A percentile compares a stretch with the other conserved stretches of the same genome.
phyloP scores from a whole-genome alignment of 2,113 vertebrate genomes.

The Haplochromis vanheusdeni region DNA sequence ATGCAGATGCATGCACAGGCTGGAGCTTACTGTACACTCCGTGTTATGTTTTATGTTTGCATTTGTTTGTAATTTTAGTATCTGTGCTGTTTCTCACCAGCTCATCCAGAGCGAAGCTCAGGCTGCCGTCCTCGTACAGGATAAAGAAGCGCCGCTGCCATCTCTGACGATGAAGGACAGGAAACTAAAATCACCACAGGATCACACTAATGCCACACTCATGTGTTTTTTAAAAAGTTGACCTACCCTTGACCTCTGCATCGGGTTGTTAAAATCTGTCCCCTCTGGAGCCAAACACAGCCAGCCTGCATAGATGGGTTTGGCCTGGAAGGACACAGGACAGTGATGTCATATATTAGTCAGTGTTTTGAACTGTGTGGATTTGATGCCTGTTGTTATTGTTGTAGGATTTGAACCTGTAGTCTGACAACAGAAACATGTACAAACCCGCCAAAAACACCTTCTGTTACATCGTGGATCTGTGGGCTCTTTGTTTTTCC shows the following conservation, averaged over 20 bases:
- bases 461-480: not conserved
- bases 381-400: not conserved
- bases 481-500: not conserved
- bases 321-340: constrained; percentile 38
- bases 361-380: not conserved
- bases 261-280: constrained; percentile 66
- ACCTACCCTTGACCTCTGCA: constrained; percentile 64
- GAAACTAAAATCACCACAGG: not conserved
- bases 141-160: constrained; percentile 73
- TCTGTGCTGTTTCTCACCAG: constrained; percentile 38
- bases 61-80: not conserved
- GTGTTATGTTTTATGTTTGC: not conserved
- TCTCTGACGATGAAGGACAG: constrained; percentile 37
- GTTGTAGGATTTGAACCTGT: not conserved
- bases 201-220: not conserved
- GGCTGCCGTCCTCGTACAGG: constrained; percentile 64
- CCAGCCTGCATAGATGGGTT: constrained; percentile 68
- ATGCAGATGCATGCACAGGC: not conserved
- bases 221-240: not conserved
- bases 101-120: constrained; percentile 67
- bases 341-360: not conserved
- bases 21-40: not conserved
- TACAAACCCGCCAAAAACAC: not conserved
- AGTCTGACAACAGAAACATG: not conserved
- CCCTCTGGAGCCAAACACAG: constrained; percentile 70